phyloP scores from a whole-genome alignment of 2,113 vertebrate genomes.

The Lagopus muta region DNA sequence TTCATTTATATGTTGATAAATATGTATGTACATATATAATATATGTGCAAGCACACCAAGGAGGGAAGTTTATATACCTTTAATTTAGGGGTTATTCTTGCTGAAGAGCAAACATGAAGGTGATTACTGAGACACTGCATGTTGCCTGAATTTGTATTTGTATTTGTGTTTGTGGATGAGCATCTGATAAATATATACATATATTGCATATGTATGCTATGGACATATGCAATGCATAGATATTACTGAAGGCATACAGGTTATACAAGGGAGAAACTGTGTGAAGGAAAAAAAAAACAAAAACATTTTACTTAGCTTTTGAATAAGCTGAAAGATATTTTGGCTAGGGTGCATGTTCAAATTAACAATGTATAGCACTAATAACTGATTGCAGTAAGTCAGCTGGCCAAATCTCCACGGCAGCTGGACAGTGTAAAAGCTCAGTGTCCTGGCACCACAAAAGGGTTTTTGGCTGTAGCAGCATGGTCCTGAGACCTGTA shows the following conservation, averaged over 20 bases:
- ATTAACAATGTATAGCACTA: background rate
- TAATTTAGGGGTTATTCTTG: background rate
- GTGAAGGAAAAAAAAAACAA: background rate
- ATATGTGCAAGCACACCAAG: background rate
- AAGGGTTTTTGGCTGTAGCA: background rate
- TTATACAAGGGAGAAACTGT: background rate
- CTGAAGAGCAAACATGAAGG: background rate
- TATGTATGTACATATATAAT: background rate
- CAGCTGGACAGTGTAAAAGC: background rate
- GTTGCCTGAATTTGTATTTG: background rate
- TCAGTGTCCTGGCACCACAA: background rate
- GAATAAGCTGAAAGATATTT: background rate
- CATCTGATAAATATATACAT: background rate
- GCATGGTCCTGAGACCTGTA: background rate
- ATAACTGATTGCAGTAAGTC: background rate
- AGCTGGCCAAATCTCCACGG: background rate
- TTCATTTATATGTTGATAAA: background rate
- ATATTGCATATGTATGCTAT: background rate
- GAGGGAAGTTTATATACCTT: background rate
- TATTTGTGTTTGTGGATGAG: background rate
- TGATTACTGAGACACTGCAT: background rate
- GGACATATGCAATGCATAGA: background rate
- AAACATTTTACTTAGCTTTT: background rate
- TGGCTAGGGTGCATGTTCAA: fast-evolving
- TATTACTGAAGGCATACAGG: background rate